Evolutionary conservation across 2,797 vertebrate genomes (phyloP).

Genomic region (Poecile montanus): DNA sequence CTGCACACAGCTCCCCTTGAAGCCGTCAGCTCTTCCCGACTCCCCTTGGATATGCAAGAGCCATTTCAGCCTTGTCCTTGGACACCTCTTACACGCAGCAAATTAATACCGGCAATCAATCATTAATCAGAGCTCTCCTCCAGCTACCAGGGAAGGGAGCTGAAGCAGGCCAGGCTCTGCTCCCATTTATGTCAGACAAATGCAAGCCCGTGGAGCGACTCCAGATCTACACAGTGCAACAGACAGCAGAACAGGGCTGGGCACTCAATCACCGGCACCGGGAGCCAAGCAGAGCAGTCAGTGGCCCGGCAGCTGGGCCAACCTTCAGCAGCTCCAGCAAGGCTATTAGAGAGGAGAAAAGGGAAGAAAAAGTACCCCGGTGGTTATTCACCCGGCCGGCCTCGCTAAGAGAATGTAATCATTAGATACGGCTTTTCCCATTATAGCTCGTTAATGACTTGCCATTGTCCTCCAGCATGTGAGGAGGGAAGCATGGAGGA

Average conservation of each 20-base stretch:
- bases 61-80: conserved; percentile 47
- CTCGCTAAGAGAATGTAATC: conserved; percentile 32
- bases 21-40: neutral
- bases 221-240: neutral
- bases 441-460: conserved; percentile 48
- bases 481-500: conserved; percentile 26
- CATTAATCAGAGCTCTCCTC: conserved; percentile 39
- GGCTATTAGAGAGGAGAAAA: conserved; percentile 28
- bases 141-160: neutral
- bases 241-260: conserved; percentile 1
- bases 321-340: neutral
- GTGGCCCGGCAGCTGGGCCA: conserved; percentile 12
- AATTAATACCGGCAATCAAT: conserved; percentile 50
- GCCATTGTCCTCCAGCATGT: conserved; percentile 28
- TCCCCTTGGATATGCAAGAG: neutral
- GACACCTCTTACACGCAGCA: conserved; percentile 13
- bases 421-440: conserved; percentile 47
- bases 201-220: conserved; percentile 28
- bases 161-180: conserved; percentile 22
- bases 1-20: neutral
- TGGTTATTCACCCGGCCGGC: neutral
- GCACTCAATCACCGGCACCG: conserved; percentile 12
- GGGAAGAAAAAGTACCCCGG: neutral
- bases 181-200: conserved; percentile 62
- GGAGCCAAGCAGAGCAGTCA: neutral